Percentiles rank a stretch among this genome's conserved stretches.
phyloP scores from a whole-genome alignment of 2,113 vertebrate species.

The Lamprotornis superbus region DNA sequence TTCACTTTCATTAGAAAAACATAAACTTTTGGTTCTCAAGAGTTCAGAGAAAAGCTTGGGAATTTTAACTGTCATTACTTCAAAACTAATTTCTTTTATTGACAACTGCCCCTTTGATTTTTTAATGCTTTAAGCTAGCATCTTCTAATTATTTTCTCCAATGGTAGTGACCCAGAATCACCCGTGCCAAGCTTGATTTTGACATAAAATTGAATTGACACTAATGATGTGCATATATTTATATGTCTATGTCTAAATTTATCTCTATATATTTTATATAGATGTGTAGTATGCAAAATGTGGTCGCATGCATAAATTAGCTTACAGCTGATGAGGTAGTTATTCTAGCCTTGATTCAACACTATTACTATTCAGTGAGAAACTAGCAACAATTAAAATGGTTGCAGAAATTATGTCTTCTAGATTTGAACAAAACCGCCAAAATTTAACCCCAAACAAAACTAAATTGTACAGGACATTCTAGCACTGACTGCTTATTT shows the following conservation, averaged over 20 bases:
- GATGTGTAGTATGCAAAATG: neutral
- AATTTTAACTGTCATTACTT: neutral
- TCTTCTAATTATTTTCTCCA: neutral
- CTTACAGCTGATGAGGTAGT: neutral
- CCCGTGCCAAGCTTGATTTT: neutral
- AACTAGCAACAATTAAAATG: neutral
- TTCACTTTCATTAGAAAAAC: neutral
- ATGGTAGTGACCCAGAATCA: neutral
- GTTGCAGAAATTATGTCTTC: neutral
- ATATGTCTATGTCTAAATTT: neutral
- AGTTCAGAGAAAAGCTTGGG: neutral
- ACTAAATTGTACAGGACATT: neutral
- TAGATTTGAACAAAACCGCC: neutral
- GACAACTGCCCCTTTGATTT: neutral
- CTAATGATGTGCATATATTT: neutral
- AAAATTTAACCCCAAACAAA: neutral
- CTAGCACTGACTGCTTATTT: neutral
- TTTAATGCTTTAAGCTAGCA: neutral
- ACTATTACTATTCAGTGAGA: neutral
- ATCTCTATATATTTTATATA: neutral
- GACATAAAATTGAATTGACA: neutral
- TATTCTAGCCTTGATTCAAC: neutral
- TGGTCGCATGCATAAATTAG: neutral
- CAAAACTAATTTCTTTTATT: neutral
- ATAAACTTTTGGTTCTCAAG: neutral